Evolutionary conservation across 2,888 invertebrate genomes (phyloP).

Genomic region (Nomada flava): DNA sequence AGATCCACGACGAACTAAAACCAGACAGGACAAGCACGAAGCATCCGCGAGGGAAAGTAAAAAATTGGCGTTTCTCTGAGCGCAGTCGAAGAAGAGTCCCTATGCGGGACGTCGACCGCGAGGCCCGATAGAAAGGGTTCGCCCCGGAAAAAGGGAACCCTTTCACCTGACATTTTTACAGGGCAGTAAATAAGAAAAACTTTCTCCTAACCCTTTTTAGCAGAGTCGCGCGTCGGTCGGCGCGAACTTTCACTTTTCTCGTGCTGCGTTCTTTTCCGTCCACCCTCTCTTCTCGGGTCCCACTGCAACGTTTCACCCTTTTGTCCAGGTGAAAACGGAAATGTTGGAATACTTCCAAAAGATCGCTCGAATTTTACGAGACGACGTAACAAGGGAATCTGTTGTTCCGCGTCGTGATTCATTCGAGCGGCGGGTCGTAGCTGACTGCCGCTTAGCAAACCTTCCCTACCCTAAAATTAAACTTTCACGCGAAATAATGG

Average conservation of each 20-base stretch:
- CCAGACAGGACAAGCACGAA: neutral
- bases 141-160: conserved; percentile 45
- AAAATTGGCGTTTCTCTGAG: conserved; percentile 13
- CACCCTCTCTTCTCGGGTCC: neutral
- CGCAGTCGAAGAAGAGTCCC: conserved; percentile 17
- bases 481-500: conserved; percentile 27
- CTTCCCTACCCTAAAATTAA: conserved; percentile 40
- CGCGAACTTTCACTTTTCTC: conserved; percentile 62
- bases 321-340: conserved; percentile 9
- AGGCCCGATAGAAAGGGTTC: conserved; percentile 42
- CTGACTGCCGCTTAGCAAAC: conserved; percentile 2
- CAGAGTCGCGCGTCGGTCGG: conserved; percentile 48
- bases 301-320: conserved; percentile 17
- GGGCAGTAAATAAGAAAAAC: conserved; percentile 79
- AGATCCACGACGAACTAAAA: conserved; percentile 7
- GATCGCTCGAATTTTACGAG: conserved; percentile 39
- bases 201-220: conserved; percentile 82
- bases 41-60: conserved; percentile 13
- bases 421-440: conserved; percentile 5
- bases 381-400: conserved; percentile 36
- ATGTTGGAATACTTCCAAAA: conserved; percentile 19
- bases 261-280: conserved; percentile 3
- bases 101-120: conserved; percentile 14
- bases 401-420: conserved; percentile 46
- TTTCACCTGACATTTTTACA: conserved; percentile 76